phyloP scores from a whole-genome alignment of 2,113 vertebrate species.

The Lepus europaeus region DNA sequence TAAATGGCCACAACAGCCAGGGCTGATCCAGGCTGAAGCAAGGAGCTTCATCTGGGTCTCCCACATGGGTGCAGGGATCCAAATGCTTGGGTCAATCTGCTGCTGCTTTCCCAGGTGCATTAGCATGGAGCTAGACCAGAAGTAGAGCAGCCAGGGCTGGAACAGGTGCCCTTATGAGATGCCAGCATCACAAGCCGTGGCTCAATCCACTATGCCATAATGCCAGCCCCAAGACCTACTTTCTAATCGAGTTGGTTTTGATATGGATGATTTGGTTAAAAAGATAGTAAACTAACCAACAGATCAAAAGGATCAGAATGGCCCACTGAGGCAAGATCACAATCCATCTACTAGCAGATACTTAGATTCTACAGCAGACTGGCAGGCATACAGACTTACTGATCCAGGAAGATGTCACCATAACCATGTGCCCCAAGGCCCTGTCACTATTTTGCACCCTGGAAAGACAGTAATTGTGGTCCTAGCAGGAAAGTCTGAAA shows the following conservation, averaged over 20 bases:
- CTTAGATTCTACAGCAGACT: not conserved
- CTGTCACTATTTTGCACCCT: not conserved
- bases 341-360: not conserved
- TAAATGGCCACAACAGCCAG: no score
- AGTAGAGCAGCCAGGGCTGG: no score
- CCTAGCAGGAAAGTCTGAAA: not conserved
- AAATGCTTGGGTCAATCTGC: no score
- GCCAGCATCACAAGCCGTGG: no score
- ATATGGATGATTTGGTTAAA: slow-evolving; percentile 28
- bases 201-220: no score
- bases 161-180: no score
- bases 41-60: no score
- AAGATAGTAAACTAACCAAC: slow-evolving; percentile 18
- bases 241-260: slow-evolving; percentile 54
- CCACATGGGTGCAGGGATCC: no score
- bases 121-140: no score
- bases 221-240: not conserved
- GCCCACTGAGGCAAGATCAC: slow-evolving; percentile 22
- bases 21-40: no score
- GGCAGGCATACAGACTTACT: not conserved
- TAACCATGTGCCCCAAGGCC: not conserved
- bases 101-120: no score
- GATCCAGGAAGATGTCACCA: slow-evolving; percentile 19
- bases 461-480: not conserved
- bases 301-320: slow-evolving; percentile 35